Base-by-base conservation (phyloP, 2,797 vertebrate genomes). In the Cichlasoma orientale region DNA sequence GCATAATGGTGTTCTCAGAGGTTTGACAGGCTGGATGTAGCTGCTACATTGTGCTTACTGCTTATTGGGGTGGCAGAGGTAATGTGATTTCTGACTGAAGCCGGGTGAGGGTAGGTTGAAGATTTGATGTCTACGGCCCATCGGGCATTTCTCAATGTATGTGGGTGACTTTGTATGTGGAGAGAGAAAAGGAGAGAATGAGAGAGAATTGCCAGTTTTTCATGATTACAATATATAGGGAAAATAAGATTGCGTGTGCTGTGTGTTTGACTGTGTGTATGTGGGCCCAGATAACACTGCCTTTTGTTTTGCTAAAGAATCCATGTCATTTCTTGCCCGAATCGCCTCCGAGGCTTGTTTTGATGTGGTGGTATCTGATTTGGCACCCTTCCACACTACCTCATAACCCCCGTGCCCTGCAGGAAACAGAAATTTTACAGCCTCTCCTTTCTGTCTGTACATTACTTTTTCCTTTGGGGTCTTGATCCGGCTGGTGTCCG, bases 331-430 rank as follows among this genome's bases (percentile, higher is more conserved):
- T 82, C 70, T 81, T 12, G 69, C 89, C 85, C 82, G 76, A 68
- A 69, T 86, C 75, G 29, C 56, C 58, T 82, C 92, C 2, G 27
- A 78, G 90, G 92, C 86, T 23, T 74, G 66, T 85, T 81, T 56
- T 90, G 88, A 92, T 88, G 86, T 88, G 86, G 72, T 74, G 72
- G 66, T 90, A 88, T 94, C 90, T 91, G 90, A 93, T 91, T 92
- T 83, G 80, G 84, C 88, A 59, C 63, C 72, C 68, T 80, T 82
- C 77, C 84, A 75, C 82, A 47, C 86, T 52, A 73, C 83, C 91
- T 92, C 92, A 92, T 90, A 91, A 91, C 88, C 74, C 71, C 78
- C 7, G 66, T 2, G 70, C 86, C 91, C 92, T 82, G 83, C 74
- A 91, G 90, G 82, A 89, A 88, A 80, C 80, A 79, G 27, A 86